Percentiles rank a stretch among this genome's conserved stretches.
phyloP scores from a whole-genome alignment of 2,888 invertebrate genomes.

The Norana najaformis region DNA sequence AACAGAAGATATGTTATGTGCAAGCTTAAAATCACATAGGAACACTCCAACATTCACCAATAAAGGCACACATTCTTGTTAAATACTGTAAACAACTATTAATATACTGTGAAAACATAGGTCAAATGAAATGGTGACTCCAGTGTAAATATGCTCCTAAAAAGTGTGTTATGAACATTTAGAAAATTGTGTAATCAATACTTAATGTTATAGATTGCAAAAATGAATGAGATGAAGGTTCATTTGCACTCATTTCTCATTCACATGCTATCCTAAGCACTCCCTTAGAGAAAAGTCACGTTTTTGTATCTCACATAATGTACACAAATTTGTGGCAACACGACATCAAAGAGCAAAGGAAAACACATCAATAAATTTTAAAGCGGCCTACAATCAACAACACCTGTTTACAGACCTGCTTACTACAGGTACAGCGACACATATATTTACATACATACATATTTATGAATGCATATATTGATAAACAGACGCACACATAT shows the following conservation, averaged over 20 bases:
- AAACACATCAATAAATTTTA: not conserved
- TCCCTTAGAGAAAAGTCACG: not conserved
- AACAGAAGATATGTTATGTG: not conserved
- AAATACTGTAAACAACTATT: too few relatives aligned
- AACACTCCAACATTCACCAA: too few relatives aligned
- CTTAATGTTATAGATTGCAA: not conserved
- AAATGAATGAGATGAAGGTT: not conserved
- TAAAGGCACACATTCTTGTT: too few relatives aligned
- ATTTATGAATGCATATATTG: not conserved
- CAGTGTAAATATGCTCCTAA: too few relatives aligned
- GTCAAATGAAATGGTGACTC: too few relatives aligned
- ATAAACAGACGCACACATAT: too few relatives aligned
- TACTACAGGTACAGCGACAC: not conserved
- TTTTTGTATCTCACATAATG: not conserved
- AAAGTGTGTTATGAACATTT: too few relatives aligned
- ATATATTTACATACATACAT: not conserved
- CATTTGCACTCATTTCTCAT: not conserved
- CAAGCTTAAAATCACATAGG: not conserved
- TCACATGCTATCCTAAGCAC: not conserved
- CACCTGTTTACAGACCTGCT: slow-evolving; percentile 1
- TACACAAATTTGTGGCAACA: not conserved
- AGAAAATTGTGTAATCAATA: too few relatives aligned
- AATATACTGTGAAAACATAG: too few relatives aligned
- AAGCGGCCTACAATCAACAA: not conserved
- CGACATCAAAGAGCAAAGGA: not conserved